Evolutionary conservation across 2,888 invertebrate species (phyloP), one percentile per base, ranked within the genome.

Genomic region (Lamproptera curius): DNA sequence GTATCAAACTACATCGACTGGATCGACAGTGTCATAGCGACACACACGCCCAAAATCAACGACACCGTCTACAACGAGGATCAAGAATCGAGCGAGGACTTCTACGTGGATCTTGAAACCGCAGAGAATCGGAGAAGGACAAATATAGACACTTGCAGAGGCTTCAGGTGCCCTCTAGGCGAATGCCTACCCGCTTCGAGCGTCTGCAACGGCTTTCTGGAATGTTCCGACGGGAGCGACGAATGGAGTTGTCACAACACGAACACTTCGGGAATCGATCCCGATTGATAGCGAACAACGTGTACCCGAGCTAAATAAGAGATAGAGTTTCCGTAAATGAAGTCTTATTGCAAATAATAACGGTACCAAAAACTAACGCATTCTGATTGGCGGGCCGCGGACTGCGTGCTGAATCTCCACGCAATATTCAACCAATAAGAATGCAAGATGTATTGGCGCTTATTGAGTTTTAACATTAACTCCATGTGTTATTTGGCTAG

Each of bases 191-290:
- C 93, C 0, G 88, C 90, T 40, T 91, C 91, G 1, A 90, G 92
- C 60, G 83, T 94, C 1, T 95, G 95, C 72, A 94, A 95, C 68
- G 94, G 94, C 8, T 92, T 91, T 63, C 89, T 93, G 52, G 94
- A 94, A 70, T 95, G 95, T 65, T 91, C 91, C 28, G 93, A 93
- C 68, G 93, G 92, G 31, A 93, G 93, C 69, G 93, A 93, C 74
- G 93, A 93, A 70, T 89, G 88, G 74, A 87, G 90, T 54, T 93
- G 93, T 73, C 64, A 47, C 47, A 56, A 70, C 47, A 63, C 61
- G 28, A 76, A 72, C 53, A 67, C 59, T 56, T 69, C 81, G 38
- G 74, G 61, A 51, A 67, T 60, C 11, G 74, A 79, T 50, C 78
- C 81, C 20, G 79, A 83, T 61, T 84, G 72, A 76, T 43, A n/a